Conservation (phyloP, 2,113 vertebrate genomes). For the Plotosus lineatus region DNA sequence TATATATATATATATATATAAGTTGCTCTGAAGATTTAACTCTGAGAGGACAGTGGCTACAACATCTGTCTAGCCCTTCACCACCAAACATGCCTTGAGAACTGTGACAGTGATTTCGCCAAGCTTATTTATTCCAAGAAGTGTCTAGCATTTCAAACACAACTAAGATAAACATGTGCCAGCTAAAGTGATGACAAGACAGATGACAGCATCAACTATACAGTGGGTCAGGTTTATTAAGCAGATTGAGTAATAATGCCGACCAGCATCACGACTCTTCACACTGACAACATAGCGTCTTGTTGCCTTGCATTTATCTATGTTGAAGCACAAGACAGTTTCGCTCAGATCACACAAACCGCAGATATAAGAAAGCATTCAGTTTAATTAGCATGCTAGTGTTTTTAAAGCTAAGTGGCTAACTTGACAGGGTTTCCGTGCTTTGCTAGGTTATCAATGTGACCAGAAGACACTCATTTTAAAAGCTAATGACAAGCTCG, state of each 20-base stretch:
- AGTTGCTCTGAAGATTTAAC: background rate
- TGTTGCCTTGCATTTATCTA: no score
- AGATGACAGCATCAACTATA: no score
- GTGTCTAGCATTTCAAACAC: background rate
- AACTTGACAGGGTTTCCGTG: background rate
- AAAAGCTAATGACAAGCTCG: background rate
- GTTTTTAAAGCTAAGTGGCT: conserved; percentile 45
- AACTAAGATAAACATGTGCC: background rate
- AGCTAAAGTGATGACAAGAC: background rate
- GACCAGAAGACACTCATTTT: background rate
- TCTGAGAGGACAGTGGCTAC: background rate
- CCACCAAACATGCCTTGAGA: background rate
- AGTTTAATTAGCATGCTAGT: conserved; percentile 52
- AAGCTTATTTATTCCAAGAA: background rate
- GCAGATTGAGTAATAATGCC: no score
- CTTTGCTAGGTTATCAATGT: background rate
- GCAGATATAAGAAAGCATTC: background rate
- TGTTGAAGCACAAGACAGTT: no score
- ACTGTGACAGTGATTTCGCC: background rate
- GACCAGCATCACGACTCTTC: background rate
- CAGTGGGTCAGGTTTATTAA: background rate
- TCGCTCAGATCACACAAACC: background rate
- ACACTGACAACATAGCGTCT: background rate
- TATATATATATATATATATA: background rate
- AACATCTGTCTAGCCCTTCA: conserved; percentile 3